phyloP scores from a whole-genome alignment of 1,140 invertebrate genomes.

The Diachasma alloeum region DNA sequence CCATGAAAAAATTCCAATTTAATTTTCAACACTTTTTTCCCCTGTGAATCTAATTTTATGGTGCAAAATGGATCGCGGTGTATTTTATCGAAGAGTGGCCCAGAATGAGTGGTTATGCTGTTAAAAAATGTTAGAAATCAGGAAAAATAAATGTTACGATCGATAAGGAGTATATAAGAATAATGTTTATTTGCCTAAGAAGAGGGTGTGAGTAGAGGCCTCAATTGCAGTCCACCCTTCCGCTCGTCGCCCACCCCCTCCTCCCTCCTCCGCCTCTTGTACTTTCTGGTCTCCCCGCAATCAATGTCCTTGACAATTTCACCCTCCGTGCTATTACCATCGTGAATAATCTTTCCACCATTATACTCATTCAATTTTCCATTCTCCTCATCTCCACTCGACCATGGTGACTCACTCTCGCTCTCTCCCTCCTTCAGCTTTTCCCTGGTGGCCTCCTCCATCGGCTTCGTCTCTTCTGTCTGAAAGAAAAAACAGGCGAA shows the following conservation, averaged over 20 bases:
- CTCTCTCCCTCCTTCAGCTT: conserved; percentile 32
- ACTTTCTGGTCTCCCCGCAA: conserved; percentile 3
- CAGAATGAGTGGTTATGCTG: no score
- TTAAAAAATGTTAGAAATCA: background rate
- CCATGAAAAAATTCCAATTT: no score
- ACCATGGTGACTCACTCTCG: conserved; percentile 54
- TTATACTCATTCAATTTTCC: conserved; percentile 5
- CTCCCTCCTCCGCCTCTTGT: conserved; percentile 13
- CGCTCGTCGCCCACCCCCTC: conserved; percentile 3
- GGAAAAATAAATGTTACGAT: background rate
- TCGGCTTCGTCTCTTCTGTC: background rate
- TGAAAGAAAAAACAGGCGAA: conserved; percentile 8
- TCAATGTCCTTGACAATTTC: background rate
- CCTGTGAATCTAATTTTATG: no score
- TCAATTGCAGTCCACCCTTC: conserved; percentile 35
- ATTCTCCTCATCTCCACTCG: conserved; percentile 47
- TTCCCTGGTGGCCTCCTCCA: conserved; percentile 10
- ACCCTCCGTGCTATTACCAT: background rate
- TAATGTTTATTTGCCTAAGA: conserved; percentile 28
- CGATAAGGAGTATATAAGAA: background rate
- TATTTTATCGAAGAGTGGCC: no score
- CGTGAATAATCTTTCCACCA: background rate
- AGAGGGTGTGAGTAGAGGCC: conserved; percentile 43
- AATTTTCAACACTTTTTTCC: background rate
- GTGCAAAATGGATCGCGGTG: no score